Evolutionary conservation across 2,888 invertebrate genomes (phyloP).

Genomic region (Acrocera orbiculus): DNA sequence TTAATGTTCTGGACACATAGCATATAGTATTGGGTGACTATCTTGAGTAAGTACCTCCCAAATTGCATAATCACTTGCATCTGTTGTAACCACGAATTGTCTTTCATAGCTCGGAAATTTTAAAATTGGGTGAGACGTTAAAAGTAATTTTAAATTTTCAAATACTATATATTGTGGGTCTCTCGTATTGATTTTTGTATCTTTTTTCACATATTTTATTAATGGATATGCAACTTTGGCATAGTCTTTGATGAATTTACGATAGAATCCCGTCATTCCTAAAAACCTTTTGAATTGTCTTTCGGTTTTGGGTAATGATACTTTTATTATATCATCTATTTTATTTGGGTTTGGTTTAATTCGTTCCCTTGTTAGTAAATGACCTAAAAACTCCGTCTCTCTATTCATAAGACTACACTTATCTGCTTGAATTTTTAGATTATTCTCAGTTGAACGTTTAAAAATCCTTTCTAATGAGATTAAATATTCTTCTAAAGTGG

Average conservation of each 20-base stretch:
- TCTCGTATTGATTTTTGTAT: slow-evolving; percentile 7
- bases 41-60: slow-evolving; percentile 9
- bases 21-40: slow-evolving; percentile 5
- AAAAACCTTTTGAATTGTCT: slow-evolving; percentile 6
- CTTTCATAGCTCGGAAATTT: slow-evolving; percentile 11
- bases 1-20: slow-evolving; percentile 3
- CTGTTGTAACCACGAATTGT: slow-evolving; percentile 9
- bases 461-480: slow-evolving; percentile 9
- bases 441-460: slow-evolving; percentile 7
- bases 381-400: too few relatives aligned
- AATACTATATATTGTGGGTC: slow-evolving; percentile 11
- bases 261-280: slow-evolving; percentile 8
- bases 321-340: slow-evolving; percentile 6
- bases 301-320: slow-evolving; percentile 8
- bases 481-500: slow-evolving; percentile 10
- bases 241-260: slow-evolving; percentile 8
- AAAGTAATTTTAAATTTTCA: slow-evolving; percentile 9
- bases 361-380: too few relatives aligned
- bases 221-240: slow-evolving; percentile 10
- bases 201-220: slow-evolving; percentile 11
- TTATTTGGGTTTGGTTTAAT: slow-evolving; percentile 11
- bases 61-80: slow-evolving; percentile 10
- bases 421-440: slow-evolving; percentile 10
- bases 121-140: slow-evolving; percentile 8
- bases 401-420: slow-evolving; percentile 8